Evolutionary conservation across 1,140 invertebrate species (phyloP), one percentile per base, ranked within the genome.

Genomic region (Euglossa dilemma): DNA sequence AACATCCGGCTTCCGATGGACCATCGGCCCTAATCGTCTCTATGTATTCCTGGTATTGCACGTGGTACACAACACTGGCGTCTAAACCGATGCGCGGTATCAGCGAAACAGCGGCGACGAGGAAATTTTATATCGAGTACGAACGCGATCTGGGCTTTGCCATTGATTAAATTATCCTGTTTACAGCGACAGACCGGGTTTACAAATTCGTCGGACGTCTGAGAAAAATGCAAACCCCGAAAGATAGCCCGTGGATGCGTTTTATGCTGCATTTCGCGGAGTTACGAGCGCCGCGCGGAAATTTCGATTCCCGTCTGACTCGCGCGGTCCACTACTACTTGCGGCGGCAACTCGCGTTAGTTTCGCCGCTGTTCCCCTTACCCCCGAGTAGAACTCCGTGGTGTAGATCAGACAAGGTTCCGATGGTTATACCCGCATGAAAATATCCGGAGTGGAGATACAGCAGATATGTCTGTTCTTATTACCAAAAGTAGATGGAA

Each of bases 231-330:
- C 14, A 54, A 76, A 43, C 4, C 23, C 9, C 12, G 11, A 8
- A 54, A 59, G 18, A 36, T 14, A n/a, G 5, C 6, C 36, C 3
- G 0, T 8, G 6, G 14, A 36, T 20, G 25, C 54, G 18, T 71
- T 70, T 80, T 18, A 71, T 43, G 57, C 69, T 20, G 43, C 54
- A n/a, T 36, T 64, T 79, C 43, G 6, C 14, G 20, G 59, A 69
- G 25, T 79, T 59, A 28, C 66, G 52, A 61, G 12, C 18, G 11
- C 9, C 11, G 1, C 20, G 8, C 2, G 50, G 43, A 28, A 71
- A 71, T 72, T 73, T 28, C 0, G 16, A 64, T 28, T 47, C 36
- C 23, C 8, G 78, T 80, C 28, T 11, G 69, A 64, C 70, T 64
- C 3, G 9, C n/a, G 14, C 54, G 14, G 3, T 71, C 47, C 3